Evolutionary conservation across 2,888 invertebrate species (phyloP).

Genomic region (Nemoura dubitans): DNA sequence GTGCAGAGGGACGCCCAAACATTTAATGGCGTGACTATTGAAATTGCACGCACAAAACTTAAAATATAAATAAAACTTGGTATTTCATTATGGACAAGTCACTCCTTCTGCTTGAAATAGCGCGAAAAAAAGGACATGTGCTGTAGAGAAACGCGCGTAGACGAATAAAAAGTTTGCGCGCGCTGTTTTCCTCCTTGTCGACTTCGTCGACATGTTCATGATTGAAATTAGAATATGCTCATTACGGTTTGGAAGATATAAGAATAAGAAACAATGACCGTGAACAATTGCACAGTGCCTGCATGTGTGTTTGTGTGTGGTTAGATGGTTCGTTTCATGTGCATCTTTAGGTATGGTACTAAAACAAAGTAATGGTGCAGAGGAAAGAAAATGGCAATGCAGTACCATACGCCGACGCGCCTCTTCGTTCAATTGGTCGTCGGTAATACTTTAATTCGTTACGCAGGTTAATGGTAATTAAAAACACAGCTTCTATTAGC

Average conservation of each 20-base stretch:
- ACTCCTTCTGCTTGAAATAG: neutral
- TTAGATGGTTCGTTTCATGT: too few species aligned
- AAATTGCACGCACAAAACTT: neutral
- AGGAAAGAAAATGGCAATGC: neutral
- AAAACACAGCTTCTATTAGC: neutral
- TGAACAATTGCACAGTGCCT: neutral
- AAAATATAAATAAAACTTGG: neutral
- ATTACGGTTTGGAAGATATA: neutral
- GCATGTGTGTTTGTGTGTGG: neutral
- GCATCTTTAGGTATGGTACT: neutral
- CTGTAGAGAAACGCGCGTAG: neutral
- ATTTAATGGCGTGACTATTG: neutral
- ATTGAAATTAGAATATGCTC: neutral
- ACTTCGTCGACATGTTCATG: neutral
- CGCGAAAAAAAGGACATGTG: neutral
- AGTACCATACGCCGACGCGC: neutral
- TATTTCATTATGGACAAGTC: neutral
- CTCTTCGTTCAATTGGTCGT: neutral
- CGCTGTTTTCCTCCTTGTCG: neutral
- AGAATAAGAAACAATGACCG: neutral
- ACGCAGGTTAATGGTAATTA: slow-evolving; percentile 7
- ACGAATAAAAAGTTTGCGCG: neutral
- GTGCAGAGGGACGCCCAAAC: neutral
- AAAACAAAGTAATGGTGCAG: neutral
- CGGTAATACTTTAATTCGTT: neutral